Evolutionary conservation across 64 coral and sea anemone genomes (phyloP).

Genomic region (Stichodactyla helianthus): DNA sequence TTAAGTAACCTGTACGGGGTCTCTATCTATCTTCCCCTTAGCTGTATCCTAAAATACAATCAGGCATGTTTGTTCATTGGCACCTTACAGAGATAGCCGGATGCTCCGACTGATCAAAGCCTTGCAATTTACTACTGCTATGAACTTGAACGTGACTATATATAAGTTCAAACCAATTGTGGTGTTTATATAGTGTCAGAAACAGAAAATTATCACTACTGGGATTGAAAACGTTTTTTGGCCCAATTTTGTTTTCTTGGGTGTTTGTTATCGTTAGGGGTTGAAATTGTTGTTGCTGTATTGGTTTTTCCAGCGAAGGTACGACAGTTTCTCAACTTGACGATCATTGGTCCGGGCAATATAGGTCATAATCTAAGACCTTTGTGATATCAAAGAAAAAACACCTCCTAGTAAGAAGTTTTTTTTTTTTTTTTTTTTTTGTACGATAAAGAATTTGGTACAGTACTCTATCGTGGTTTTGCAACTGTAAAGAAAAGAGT

Average conservation of each 20-base stretch:
- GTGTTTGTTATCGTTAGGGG: neutral
- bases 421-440: neutral
- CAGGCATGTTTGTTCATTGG: neutral
- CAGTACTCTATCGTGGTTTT: neutral
- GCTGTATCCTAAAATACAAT: neutral
- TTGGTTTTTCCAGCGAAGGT: neutral
- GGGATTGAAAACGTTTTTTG: neutral
- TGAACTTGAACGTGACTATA: neutral
- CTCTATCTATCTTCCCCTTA: neutral
- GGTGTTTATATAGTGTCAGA: neutral
- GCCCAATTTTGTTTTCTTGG: neutral
- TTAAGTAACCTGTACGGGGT: neutral
- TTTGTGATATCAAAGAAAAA: neutral
- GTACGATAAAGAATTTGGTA: neutral
- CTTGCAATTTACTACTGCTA: neutral
- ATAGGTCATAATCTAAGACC: slow-evolving; percentile 14
- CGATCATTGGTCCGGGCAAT: neutral
- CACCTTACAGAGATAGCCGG: slow-evolving; percentile 6
- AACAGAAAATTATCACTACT: neutral
- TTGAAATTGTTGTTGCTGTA: neutral
- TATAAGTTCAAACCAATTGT: neutral
- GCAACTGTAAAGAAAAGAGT: neutral
- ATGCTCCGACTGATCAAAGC: slow-evolving; percentile 26
- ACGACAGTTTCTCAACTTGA: neutral
- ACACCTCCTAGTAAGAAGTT: neutral